phyloP scores from a whole-genome alignment of 2,888 invertebrate species.

The Drosophila antonietae region DNA sequence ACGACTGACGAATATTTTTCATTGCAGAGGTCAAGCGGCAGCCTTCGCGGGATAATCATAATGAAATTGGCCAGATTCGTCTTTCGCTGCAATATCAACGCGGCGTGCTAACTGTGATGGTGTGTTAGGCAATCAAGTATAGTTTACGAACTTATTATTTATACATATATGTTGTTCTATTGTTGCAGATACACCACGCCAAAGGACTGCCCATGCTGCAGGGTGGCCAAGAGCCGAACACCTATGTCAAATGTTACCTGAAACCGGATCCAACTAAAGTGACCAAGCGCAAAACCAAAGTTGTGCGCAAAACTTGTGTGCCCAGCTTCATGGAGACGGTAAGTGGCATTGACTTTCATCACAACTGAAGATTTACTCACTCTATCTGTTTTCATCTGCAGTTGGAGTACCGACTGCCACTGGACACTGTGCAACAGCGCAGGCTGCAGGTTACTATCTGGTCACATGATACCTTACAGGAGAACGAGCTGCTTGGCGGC shows the following conservation, averaged over 20 bases:
- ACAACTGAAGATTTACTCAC: not conserved
- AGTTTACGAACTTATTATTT: not conserved
- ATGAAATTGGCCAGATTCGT: constrained; percentile 90
- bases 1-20: not conserved
- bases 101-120: constrained; percentile 91
- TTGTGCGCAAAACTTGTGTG: constrained; percentile 95
- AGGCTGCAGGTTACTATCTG: constrained; percentile 96
- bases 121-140: constrained; percentile 77
- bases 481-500: constrained; percentile 98
- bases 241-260: constrained; percentile 96
- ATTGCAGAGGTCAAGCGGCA: constrained; percentile 76
- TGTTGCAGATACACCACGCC: constrained; percentile 90
- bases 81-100: constrained; percentile 91
- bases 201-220: constrained; percentile 92
- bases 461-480: constrained; percentile 97
- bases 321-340: constrained; percentile 99
- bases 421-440: constrained; percentile 91
- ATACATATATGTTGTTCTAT: not conserved
- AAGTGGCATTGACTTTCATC: constrained; percentile 32
- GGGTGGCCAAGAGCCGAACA: constrained; percentile 93
- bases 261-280: constrained; percentile 96
- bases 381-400: constrained; percentile 75
- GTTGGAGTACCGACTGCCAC: constrained; percentile 94
- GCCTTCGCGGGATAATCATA: constrained; percentile 82
- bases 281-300: constrained; percentile 98